phyloP scores from a whole-genome alignment of 2,888 invertebrate genomes.

The Conistra vaccinii region DNA sequence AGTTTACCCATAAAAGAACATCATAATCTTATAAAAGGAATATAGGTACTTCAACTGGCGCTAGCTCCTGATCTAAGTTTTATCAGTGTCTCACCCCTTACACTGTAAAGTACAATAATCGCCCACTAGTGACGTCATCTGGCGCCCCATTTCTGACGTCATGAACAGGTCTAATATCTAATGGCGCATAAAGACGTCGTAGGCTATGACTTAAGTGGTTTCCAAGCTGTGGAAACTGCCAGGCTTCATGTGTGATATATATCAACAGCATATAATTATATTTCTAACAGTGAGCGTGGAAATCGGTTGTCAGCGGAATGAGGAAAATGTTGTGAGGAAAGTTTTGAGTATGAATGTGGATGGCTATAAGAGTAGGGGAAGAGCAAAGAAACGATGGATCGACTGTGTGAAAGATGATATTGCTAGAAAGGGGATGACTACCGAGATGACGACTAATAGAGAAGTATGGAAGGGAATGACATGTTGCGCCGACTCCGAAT shows the following conservation, averaged over 20 bases:
- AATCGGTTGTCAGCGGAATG: background rate
- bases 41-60: background rate
- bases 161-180: constrained; percentile 52
- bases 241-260: constrained; percentile 18
- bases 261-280: background rate
- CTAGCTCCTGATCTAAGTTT: constrained; percentile 14
- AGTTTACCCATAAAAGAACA: background rate
- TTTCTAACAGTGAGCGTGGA: background rate
- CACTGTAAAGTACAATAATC: constrained; percentile 26
- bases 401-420: background rate
- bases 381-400: background rate
- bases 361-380: background rate
- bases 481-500: too few species aligned
- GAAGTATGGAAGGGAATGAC: background rate
- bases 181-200: constrained; percentile 46
- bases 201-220: constrained; percentile 50
- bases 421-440: background rate
- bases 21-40: background rate
- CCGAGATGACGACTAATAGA: background rate
- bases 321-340: background rate
- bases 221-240: constrained; percentile 34
- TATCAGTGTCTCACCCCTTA: constrained; percentile 4
- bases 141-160: constrained; percentile 40
- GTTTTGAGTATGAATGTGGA: background rate
- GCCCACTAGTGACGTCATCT: constrained; percentile 34